Conservation (phyloP, 2,797 vertebrate genomes). For the Rhinoraja longicauda region DNA sequence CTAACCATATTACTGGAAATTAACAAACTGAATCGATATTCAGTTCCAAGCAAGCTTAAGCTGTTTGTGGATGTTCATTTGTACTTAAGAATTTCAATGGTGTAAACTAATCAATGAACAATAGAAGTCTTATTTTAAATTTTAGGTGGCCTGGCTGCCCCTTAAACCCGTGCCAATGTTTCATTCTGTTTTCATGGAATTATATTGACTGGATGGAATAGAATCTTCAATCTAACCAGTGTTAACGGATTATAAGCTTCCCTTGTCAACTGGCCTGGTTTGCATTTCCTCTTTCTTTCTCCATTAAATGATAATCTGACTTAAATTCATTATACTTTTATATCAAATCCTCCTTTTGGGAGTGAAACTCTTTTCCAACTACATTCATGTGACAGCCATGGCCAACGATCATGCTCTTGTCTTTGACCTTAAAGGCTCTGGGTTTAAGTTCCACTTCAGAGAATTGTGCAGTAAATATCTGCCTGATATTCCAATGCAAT, state of each 20-base stretch:
- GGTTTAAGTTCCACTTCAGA: too few species aligned
- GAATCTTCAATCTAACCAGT: background rate
- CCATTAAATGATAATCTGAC: background rate
- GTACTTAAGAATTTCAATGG: background rate
- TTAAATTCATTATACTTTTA: background rate
- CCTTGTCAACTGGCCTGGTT: background rate
- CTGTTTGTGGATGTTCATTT: background rate
- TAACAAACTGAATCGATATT: conserved; percentile 2
- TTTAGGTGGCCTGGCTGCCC: background rate
- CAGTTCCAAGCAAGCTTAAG: background rate
- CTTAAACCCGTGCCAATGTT: background rate
- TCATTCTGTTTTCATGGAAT: background rate
- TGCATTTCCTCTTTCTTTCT: background rate
- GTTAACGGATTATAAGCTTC: background rate
- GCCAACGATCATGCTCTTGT: too few species aligned
- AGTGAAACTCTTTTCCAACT: too few species aligned
- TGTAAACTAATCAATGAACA: background rate
- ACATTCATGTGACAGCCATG: too few species aligned
- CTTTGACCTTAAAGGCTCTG: too few species aligned
- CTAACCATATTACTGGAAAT: background rate
- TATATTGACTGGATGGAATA: background rate
- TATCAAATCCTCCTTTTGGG: background rate
- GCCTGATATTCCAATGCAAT: too few species aligned
- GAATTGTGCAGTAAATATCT: too few species aligned
- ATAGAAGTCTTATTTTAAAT: background rate